Conservation (phyloP, 2,888 invertebrate species). For the Harpalus rufipes region DNA sequence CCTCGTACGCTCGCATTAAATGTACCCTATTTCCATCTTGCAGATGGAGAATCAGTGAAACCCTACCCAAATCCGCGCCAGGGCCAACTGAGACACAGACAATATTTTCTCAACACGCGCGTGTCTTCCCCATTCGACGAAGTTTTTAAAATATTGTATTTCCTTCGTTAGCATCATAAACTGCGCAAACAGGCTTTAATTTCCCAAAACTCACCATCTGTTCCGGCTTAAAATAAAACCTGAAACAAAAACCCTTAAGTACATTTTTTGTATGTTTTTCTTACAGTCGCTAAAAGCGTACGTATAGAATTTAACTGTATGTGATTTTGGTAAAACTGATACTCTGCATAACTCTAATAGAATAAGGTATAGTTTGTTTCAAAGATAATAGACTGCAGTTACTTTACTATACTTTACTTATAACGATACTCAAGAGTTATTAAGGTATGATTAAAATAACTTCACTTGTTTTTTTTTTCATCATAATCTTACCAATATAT, state of each 20-base stretch:
- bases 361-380: too few relatives aligned
- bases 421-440: too few relatives aligned
- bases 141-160: slow-evolving; percentile 55
- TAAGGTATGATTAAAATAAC: too few relatives aligned
- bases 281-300: not conserved
- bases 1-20: not conserved
- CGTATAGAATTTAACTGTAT: not conserved
- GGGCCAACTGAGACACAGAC: slow-evolving; percentile 38
- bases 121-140: slow-evolving; percentile 45
- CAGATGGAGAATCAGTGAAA: slow-evolving; percentile 26
- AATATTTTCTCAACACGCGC: slow-evolving; percentile 49
- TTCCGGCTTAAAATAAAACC: not conserved
- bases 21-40: slow-evolving; percentile 19
- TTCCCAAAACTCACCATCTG: slow-evolving; percentile 33
- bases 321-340: too few relatives aligned
- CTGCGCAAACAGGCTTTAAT: slow-evolving; percentile 50
- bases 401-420: too few relatives aligned
- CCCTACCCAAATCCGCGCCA: slow-evolving; percentile 36
- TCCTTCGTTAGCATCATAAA: slow-evolving; percentile 54
- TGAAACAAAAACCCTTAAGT: not conserved
- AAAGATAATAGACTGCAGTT: too few relatives aligned
- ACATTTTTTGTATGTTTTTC: not conserved
- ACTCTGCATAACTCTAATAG: too few relatives aligned
- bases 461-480: too few relatives aligned
- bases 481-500: too few relatives aligned